Percentiles rank a stretch among this genome's conserved stretches.
Evolutionary conservation across 2,113 vertebrate species (phyloP).

Genomic region (Oxyruncus cristatus): DNA sequence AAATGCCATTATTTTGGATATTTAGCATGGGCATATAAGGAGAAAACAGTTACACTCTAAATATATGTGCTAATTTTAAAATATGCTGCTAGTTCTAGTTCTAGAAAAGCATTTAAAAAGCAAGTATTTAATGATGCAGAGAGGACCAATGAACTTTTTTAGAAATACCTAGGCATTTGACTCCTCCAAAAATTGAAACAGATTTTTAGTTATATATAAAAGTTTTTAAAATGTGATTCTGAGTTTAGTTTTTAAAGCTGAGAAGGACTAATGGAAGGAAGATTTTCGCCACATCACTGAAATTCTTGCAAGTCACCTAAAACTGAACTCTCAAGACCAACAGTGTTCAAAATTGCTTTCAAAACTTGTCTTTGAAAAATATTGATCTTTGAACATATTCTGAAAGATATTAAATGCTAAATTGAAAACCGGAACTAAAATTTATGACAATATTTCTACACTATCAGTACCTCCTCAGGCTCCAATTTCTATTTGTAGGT

Average conservation of each 20-base stretch:
- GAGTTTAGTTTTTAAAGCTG: not conserved
- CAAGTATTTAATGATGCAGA: not conserved
- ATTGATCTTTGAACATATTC: not conserved
- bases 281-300: not conserved
- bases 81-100: not conserved
- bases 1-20: not conserved
- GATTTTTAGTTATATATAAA: not conserved
- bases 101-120: not conserved
- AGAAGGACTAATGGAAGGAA: not conserved
- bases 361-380: not conserved
- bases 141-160: not conserved
- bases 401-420: not conserved
- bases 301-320: not conserved
- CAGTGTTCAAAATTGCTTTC: not conserved
- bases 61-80: not conserved
- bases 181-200: not conserved
- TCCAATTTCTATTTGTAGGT: not conserved
- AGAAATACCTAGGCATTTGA: not conserved
- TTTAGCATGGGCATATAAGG: not conserved
- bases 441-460: not conserved
- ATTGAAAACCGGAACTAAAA: not conserved
- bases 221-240: not conserved
- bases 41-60: not conserved
- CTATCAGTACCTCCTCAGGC: not conserved
- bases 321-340: not conserved